These are phyloP conservation scores for Edolisoma coerulescens DNA, from an alignment of 2,113 vertebrate genomes.

Conservation along the genomic window DNA sequence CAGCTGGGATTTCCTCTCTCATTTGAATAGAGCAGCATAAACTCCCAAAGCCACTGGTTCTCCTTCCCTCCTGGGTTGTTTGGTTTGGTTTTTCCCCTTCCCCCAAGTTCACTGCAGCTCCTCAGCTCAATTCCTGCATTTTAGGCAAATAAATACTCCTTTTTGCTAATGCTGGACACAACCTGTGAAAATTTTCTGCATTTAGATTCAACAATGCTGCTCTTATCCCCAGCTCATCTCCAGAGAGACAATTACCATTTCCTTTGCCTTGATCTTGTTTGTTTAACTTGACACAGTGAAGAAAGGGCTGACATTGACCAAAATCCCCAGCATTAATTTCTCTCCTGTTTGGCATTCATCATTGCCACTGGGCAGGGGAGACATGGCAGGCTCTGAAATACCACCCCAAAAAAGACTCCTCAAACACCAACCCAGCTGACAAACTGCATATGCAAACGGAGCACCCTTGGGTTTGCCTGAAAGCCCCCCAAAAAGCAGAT, in stretches of 20 bases:
- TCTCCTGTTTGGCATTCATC: conserved; percentile 98
- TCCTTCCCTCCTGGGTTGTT: neutral
- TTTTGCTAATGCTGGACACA: conserved; percentile 75
- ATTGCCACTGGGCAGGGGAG: conserved; percentile 83
- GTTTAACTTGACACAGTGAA: conserved; percentile 99
- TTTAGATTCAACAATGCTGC: conserved; percentile 78
- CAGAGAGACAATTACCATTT: conserved; percentile 92
- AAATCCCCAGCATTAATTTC: conserved; percentile 96
- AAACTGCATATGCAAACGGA: neutral
- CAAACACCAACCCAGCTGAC: conserved; percentile 34
- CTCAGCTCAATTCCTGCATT: conserved; percentile 18
- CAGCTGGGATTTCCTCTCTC: neutral
- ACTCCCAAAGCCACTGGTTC: neutral
- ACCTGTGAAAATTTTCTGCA: conserved; percentile 75
- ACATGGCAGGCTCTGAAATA: conserved; percentile 74
- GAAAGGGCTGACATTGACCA: conserved; percentile 97
- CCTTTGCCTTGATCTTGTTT: conserved; percentile 95
- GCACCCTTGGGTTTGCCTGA: neutral
- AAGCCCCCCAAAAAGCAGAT: neutral
- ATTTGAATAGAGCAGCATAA: fast-evolving
- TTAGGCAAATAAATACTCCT: conserved; percentile 58
- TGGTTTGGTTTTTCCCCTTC: neutral
- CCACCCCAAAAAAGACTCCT: conserved; percentile 58
- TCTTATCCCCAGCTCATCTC: conserved; percentile 86
- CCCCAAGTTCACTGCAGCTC: neutral